Base-by-base conservation (phyloP, 1,140 invertebrate genomes). In the Drosophila biarmipes region DNA sequence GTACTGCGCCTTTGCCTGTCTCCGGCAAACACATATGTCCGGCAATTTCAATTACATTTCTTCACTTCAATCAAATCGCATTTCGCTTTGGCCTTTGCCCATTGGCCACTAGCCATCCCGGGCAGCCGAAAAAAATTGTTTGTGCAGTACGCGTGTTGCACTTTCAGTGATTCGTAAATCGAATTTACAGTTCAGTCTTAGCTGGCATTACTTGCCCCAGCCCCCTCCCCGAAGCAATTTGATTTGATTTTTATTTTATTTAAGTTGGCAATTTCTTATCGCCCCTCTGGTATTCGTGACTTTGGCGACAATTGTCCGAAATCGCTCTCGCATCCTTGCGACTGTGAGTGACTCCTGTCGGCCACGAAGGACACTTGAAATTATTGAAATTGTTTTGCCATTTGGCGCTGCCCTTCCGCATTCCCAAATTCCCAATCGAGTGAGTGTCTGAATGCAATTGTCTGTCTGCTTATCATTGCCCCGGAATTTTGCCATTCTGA, bases 301-400 rank as follows among this genome's bases (percentile, higher is more conserved):
- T 76, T 35, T 56, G 80, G 76, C 80, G 80, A 80, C 79, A 74
- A 81, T 82, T 73, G 79, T 80, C 78, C 73, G 15, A 19, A 67
- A 67, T 64, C 49, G 63, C 38, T 48, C 43, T 69, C 49, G 49
- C 27, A 69, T 49, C 57, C 46, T 45, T 58, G 58, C 54, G 73
- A 46, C 45, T 68, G 79, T 68, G 79, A 81, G 53, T 69, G 66
- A 66, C 74, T 80, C 51, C 62, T 80, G 69, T 56, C 64, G 52
- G 80, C 80, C 80, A 84, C 81, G 81, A 67, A 85, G 81, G 78
- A 85, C 81, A 85, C 81, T 85, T 81, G 81, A 85, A 85, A 85
- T 85, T 85, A 85, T 85, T 85, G 81, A 85, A 85, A 85, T 85
- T 85, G 81, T 85, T 85, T 86, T 80, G 81, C 77, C 81, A 75